Percentiles rank a stretch among this genome's conserved stretches.
phyloP scores from a whole-genome alignment of 1,140 invertebrate genomes.

The Drosophila sp. region DNA sequence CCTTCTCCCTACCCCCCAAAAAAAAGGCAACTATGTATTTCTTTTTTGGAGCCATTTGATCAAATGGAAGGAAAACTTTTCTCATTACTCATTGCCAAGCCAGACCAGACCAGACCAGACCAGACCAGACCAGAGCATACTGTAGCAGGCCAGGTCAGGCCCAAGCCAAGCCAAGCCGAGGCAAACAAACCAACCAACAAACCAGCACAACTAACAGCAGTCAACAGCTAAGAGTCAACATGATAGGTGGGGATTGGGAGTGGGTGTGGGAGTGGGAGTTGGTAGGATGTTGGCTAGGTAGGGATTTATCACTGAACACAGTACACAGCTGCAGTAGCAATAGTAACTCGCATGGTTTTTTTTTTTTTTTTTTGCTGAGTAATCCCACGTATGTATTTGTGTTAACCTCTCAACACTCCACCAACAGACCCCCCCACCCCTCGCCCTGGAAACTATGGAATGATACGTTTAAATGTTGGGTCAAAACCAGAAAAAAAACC shows the following conservation, averaged over 20 bases:
- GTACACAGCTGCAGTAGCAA: slow-evolving; percentile 65
- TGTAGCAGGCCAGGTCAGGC: background rate
- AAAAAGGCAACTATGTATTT: slow-evolving; percentile 58
- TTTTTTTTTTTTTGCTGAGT: slow-evolving; percentile 46
- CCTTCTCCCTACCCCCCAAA: slow-evolving; percentile 26
- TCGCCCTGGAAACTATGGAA: slow-evolving; percentile 32
- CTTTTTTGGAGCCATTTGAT: slow-evolving; percentile 70
- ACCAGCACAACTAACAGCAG: slow-evolving; percentile 73
- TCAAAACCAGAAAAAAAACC: background rate
- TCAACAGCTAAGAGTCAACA: slow-evolving; percentile 78
- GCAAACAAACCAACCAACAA: slow-evolving; percentile 51
- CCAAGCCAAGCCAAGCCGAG: background rate
- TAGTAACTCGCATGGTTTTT: slow-evolving; percentile 59
- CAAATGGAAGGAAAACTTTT: slow-evolving; percentile 80
- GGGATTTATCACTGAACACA: slow-evolving; percentile 72
- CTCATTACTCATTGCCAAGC: slow-evolving; percentile 79
- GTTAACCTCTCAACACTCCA: slow-evolving; percentile 49
- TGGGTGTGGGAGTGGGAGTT: background rate
- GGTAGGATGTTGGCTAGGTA: slow-evolving; percentile 35
- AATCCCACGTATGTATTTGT: slow-evolving; percentile 71
- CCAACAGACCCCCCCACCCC: slow-evolving; percentile 23
- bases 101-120: slow-evolving; percentile 42
- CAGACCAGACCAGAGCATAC: background rate
- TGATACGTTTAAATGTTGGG: slow-evolving; percentile 5
- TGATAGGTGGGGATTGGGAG: background rate